Base-by-base conservation (phyloP, 2,113 vertebrate genomes). In the Copsychus sechellarum region DNA sequence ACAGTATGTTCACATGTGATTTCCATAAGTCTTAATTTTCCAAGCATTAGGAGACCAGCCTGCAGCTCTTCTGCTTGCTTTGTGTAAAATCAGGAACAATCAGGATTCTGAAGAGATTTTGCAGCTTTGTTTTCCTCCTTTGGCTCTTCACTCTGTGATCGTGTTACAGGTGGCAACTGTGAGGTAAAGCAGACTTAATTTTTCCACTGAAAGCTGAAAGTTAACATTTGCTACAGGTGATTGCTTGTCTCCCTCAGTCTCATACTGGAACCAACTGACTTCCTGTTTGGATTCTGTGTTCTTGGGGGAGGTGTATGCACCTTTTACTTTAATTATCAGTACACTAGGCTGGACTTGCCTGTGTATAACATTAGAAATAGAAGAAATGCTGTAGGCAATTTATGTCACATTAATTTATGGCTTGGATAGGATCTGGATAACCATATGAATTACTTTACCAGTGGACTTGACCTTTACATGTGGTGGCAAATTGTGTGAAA, bases 391-490 rank as follows among this genome's bases (percentile, higher is more conserved):
- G 76, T 74, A 96, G 95, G 95, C 93, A 72, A 38, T 95, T 93
- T 92, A 51, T 92, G 92, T 94, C 93, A 90, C 40, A 12, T 90
- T 95, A 97, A 96, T 95, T 96, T 94, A 96, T 93, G 87, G 93
- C 88, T 77, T 84, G 93, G 86, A 38, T 93, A 74, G 72, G 48
- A 90, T 96, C 79, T 88, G 86, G 93, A 86, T 94, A 94, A 86
- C 88, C 86, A 79, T 92, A 92, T 93, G 93, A 95, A 94, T 96
- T 93, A 84, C 90, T 97, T 97, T 94, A 96, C 82, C 86, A 88
- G 90, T 94, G 93, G 92, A 88, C 88, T 83, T 94, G 94, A 96
- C 92, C 90, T 96, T 90, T 94, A 81, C 92, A 88, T 95, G 61
- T 96, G 94, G 95, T 93, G 80, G 95, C 92, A 94, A 93, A 95